These are phyloP conservation scores for Diadegma fenestrale DNA, from an alignment of 2,888 invertebrate genomes.

Conservation along the genomic window DNA sequence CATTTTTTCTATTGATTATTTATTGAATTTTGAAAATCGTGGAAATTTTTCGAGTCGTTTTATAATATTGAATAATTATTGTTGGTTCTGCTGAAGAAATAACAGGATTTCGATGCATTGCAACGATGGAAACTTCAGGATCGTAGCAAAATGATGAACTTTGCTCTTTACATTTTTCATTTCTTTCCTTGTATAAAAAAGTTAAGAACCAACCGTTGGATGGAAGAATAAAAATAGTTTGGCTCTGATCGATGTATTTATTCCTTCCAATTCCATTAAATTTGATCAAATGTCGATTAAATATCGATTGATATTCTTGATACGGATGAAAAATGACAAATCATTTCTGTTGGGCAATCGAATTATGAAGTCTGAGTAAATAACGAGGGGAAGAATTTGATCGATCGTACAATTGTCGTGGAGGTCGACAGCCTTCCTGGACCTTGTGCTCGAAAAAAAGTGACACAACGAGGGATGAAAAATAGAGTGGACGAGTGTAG, in stretches of 20 bases:
- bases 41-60: too few species aligned
- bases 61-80: too few species aligned
- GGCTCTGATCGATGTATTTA: background rate
- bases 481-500: conserved; percentile 5
- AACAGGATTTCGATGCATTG: too few species aligned
- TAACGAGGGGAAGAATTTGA: background rate
- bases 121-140: too few species aligned
- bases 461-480: background rate
- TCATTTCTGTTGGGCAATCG: background rate
- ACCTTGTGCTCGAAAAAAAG: conserved; percentile 50
- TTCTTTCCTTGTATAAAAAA: background rate
- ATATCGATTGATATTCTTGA: background rate
- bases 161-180: background rate
- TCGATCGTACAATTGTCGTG: conserved; percentile 13
- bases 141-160: background rate
- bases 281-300: conserved; percentile 23
- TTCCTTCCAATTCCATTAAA: background rate
- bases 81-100: too few species aligned
- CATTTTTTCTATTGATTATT: too few species aligned
- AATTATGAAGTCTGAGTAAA: conserved; percentile 1
- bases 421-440: conserved; percentile 20
- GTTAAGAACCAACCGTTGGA: background rate
- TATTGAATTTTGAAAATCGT: too few species aligned
- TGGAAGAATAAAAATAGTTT: background rate
- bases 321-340: background rate